A percentile compares a stretch with the other conserved stretches of the same genome.
These are phyloP conservation scores for Eupithecia pulchellata DNA, from an alignment of 2,888 invertebrate genomes.

Conservation along the genomic window DNA sequence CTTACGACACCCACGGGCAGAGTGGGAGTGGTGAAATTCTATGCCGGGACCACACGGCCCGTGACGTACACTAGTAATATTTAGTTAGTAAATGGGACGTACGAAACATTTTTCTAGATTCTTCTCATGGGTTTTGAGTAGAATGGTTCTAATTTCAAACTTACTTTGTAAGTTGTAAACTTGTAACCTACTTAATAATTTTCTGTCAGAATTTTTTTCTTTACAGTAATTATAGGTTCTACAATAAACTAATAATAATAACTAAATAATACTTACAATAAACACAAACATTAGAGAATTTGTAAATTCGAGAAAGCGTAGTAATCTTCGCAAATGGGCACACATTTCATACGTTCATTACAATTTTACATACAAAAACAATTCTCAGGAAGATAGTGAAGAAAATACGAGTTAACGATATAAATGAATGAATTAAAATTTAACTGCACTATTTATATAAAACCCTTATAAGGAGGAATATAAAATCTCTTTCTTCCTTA, in stretches of 20 bases:
- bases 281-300: not conserved
- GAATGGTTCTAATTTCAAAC: not conserved
- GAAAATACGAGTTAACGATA: not conserved
- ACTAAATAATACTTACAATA: too few species aligned
- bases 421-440: not conserved
- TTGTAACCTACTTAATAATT: not conserved
- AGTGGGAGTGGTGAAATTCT: too few species aligned
- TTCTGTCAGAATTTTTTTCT: not conserved
- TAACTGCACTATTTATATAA: not conserved
- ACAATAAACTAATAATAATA: too few species aligned
- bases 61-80: too few species aligned
- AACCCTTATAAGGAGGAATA: not conserved
- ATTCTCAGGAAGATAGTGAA: not conserved
- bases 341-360: not conserved
- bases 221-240: not conserved
- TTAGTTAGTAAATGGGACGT: not conserved
- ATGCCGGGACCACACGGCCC: too few species aligned
- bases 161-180: too few species aligned
- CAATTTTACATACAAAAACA: conserved; percentile 1
- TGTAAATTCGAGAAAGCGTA: not conserved
- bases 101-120: not conserved
- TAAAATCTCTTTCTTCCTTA: not conserved
- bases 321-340: not conserved
- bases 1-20: too few species aligned
- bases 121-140: not conserved